phyloP scores from a whole-genome alignment of 1,140 invertebrate genomes.

The Diploscapter pachys region DNA sequence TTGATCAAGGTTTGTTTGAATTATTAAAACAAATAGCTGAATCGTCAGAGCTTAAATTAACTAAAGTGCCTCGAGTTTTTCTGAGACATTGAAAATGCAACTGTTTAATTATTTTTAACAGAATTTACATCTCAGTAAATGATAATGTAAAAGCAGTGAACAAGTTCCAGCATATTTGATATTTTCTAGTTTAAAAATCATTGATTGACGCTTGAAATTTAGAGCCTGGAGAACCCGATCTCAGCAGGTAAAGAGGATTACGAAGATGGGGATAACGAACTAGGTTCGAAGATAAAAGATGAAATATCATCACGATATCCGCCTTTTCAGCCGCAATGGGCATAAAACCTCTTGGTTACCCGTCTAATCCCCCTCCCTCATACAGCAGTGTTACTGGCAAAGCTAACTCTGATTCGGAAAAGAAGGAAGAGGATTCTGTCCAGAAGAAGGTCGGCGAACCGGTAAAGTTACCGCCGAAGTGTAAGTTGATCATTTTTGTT shows the following conservation, averaged over 20 bases:
- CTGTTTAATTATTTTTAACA: neutral
- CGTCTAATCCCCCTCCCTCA: no score
- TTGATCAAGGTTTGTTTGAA: neutral
- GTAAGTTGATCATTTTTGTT: no score
- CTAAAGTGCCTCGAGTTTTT: neutral
- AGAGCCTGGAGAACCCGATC: conserved; percentile 19
- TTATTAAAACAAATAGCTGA: neutral
- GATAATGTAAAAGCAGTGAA: neutral
- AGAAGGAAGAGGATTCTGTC: no score
- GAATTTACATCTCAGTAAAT: neutral
- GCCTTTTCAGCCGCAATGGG: neutral
- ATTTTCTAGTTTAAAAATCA: neutral
- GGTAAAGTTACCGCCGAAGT: no score
- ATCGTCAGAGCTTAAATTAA: neutral
- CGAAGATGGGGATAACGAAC: no score
- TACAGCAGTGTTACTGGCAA: no score
- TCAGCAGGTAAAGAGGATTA: neutral
- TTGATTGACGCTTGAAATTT: neutral
- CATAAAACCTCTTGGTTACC: neutral
- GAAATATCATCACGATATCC: no score
- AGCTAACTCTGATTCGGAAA: no score
- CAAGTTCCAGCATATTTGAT: neutral
- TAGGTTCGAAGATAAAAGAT: no score
- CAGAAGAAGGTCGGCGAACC: no score
- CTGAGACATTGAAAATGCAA: neutral